Conservation (phyloP, 1,140 invertebrate species). For the Rhopalosiphum padi region DNA sequence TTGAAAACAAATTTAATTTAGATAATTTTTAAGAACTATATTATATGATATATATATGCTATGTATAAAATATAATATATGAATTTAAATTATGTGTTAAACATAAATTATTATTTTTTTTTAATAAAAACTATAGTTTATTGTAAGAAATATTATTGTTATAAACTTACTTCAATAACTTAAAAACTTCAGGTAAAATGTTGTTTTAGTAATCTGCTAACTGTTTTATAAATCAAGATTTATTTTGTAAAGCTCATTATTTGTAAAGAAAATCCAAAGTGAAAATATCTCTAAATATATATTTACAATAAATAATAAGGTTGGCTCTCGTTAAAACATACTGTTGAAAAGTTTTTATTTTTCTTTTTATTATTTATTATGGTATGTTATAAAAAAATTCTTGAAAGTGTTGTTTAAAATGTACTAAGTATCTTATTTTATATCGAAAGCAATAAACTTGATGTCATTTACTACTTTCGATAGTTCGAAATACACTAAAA, state of each 20-base stretch:
- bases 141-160: background rate
- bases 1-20: background rate
- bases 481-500: background rate
- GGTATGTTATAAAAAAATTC: background rate
- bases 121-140: background rate
- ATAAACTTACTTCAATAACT: background rate
- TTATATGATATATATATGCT: too few relatives aligned
- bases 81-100: background rate
- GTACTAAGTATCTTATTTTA: background rate
- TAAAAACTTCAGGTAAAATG: background rate
- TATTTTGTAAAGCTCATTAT: slow-evolving; percentile 19
- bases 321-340: background rate
- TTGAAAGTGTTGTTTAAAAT: background rate
- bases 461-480: background rate
- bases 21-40: background rate
- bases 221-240: slow-evolving; percentile 1
- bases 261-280: background rate
- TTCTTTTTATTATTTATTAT: slow-evolving; percentile 7
- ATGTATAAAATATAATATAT: too few relatives aligned
- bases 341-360: background rate
- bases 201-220: background rate
- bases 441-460: background rate
- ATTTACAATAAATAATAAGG: slow-evolving; percentile 5
- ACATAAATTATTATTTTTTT: background rate
- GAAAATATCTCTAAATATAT: slow-evolving; percentile 20